These are phyloP conservation scores for Glaucopsyche alexis DNA, from an alignment of 2,888 invertebrate genomes.

Conservation along the genomic window DNA sequence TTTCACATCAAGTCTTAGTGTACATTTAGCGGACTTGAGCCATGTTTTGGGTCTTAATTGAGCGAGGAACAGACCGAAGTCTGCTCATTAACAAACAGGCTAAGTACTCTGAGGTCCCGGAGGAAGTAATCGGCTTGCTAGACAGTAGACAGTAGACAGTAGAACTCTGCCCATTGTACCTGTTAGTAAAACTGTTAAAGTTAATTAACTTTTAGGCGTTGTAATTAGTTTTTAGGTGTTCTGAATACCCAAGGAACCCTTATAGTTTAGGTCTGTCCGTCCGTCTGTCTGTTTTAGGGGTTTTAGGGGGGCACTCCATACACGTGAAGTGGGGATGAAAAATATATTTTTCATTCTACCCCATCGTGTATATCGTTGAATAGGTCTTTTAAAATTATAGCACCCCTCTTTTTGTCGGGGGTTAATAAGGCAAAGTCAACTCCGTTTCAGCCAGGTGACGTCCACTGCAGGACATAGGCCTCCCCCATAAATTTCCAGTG, in stretches of 20 bases:
- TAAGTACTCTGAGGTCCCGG: conserved; percentile 63
- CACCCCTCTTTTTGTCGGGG: no score
- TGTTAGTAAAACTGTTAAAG: conserved; percentile 28
- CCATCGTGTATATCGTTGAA: no score
- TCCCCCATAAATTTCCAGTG: no score
- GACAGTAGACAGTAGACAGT: conserved; percentile 38
- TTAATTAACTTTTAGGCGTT: conserved; percentile 1
- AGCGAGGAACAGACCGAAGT: conserved; percentile 71
- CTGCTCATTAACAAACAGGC: conserved; percentile 77
- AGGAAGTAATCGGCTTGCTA: conserved; percentile 72
- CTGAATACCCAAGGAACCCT: not conserved
- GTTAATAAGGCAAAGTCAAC: no score
- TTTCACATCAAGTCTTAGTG: conserved; percentile 36
- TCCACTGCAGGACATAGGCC: no score
- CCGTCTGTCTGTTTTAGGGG: no score
- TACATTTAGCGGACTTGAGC: conserved; percentile 50
- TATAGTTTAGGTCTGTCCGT: no score
- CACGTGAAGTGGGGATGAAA: no score
- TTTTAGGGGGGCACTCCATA: no score
- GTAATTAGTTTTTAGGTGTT: not conserved
- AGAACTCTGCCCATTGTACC: conserved; percentile 44
- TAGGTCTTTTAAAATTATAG: no score
- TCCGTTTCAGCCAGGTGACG: no score
- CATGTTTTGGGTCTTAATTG: conserved; percentile 76
- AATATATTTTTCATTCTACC: no score